phyloP scores from a whole-genome alignment of 2,113 vertebrate species.

The Gobiocypris rarus region DNA sequence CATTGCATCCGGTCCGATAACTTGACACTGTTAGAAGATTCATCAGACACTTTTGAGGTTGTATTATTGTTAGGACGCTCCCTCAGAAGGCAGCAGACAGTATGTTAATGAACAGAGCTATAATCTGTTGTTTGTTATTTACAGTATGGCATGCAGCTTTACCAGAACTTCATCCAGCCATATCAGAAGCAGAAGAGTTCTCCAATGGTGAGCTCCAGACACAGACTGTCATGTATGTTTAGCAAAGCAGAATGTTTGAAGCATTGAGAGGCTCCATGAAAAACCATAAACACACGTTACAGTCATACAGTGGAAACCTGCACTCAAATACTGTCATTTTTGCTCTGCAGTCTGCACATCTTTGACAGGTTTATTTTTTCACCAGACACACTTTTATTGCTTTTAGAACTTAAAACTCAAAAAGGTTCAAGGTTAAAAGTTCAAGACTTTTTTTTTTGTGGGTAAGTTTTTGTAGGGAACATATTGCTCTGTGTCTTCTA shows the following conservation, averaged over 20 bases:
- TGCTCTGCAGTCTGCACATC: background rate
- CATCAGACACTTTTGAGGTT: background rate
- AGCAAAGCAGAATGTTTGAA: background rate
- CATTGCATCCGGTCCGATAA: too few relatives aligned
- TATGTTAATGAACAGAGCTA: background rate
- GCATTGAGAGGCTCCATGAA: background rate
- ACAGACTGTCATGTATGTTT: background rate
- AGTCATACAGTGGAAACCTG: background rate
- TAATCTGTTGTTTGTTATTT: conserved; percentile 62
- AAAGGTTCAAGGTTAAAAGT: background rate
- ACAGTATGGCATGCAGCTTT: conserved; percentile 94
- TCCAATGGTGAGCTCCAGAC: conserved; percentile 83
- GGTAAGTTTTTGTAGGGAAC: too few relatives aligned
- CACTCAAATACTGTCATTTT: background rate
- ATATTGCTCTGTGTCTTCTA: too few relatives aligned
- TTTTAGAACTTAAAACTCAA: background rate
- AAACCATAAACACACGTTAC: background rate
- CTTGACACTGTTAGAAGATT: background rate
- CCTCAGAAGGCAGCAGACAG: background rate
- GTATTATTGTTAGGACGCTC: background rate
- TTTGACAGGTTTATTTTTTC: background rate
- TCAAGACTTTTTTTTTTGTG: background rate
- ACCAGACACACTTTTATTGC: background rate
- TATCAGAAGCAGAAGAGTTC: conserved; percentile 88
- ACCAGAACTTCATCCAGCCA: conserved; percentile 93